phyloP scores from a whole-genome alignment of 2,888 invertebrate genomes.

The Spisula solida region DNA sequence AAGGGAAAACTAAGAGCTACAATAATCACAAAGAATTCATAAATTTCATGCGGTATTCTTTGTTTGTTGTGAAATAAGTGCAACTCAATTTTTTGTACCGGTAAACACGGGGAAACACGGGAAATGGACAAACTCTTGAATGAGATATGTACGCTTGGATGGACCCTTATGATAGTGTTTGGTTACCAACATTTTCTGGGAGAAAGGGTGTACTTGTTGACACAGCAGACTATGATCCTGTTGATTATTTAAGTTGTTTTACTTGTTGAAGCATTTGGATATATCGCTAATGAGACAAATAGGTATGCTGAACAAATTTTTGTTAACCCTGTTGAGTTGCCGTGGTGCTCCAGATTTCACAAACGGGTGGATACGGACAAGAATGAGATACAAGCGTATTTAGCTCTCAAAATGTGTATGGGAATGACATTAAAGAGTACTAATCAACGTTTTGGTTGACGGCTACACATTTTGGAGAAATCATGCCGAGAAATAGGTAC shows the following conservation, averaged over 20 bases:
- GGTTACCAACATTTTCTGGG: no score
- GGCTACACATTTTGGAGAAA: background rate
- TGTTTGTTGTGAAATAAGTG: no score
- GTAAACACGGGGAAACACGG: no score
- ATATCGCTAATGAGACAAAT: background rate
- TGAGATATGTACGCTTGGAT: no score
- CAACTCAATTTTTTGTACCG: no score
- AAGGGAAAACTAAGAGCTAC: no score
- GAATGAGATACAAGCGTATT: conserved; percentile 36
- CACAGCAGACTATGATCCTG: background rate
- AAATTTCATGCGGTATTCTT: no score
- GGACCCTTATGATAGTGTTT: no score
- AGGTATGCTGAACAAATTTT: background rate
- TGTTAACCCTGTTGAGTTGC: background rate
- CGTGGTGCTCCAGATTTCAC: background rate
- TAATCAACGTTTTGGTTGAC: conserved; percentile 40
- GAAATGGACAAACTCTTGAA: no score
- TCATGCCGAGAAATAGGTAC: conserved; percentile 49
- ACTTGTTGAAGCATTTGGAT: background rate
- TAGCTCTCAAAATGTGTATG: conserved; percentile 37
- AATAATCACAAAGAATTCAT: no score
- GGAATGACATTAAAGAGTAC: conserved; percentile 44
- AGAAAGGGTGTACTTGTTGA: no score
- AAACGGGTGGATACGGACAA: background rate
- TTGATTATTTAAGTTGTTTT: background rate